These are phyloP conservation scores for Gnathonemus longibarbis DNA, from an alignment of 2,113 vertebrate species.

Conservation along the genomic window DNA sequence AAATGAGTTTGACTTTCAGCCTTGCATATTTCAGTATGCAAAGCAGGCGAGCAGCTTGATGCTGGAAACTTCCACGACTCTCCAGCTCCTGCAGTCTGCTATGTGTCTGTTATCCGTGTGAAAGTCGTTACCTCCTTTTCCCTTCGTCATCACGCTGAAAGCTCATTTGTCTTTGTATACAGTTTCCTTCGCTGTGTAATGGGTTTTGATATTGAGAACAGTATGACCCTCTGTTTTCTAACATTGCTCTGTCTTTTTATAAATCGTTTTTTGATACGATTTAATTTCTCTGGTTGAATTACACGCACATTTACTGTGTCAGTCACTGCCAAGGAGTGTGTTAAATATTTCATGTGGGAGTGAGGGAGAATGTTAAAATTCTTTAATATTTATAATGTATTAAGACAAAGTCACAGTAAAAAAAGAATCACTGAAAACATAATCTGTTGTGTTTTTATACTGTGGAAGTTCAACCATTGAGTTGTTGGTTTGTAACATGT, in stretches of 20 bases:
- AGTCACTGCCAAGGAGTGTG: not conserved
- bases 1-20: not conserved
- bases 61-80: not conserved
- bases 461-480: constrained; percentile 4
- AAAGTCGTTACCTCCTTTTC: too few species aligned
- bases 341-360: not conserved
- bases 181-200: not conserved
- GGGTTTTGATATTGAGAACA: not conserved
- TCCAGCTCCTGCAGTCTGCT: not conserved
- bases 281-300: not conserved
- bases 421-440: too few species aligned
- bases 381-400: not conserved
- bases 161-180: not conserved
- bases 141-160: not conserved
- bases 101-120: not conserved
- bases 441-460: not conserved
- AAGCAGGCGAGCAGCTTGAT: not conserved
- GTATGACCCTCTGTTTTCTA: not conserved
- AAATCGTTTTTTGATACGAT: not conserved
- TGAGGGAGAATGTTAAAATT: not conserved
- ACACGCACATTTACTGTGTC: not conserved
- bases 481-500: not conserved
- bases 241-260: not conserved
- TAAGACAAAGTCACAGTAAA: not conserved
- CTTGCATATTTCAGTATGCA: not conserved